These are phyloP conservation scores for Archips crataeganus DNA, from an alignment of 2,888 invertebrate genomes.

Conservation along the genomic window DNA sequence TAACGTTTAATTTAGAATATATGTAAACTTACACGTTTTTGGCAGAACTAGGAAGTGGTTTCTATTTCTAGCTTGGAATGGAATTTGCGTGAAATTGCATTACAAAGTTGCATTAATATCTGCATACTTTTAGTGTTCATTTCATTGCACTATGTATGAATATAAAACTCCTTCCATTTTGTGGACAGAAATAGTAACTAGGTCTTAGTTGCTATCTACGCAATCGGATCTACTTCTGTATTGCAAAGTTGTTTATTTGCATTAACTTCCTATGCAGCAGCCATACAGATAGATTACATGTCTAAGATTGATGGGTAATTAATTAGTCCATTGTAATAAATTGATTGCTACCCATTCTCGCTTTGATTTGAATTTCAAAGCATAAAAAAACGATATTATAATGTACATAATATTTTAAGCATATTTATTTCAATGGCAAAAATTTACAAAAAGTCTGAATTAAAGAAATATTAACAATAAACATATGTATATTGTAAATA, in stretches of 20 bases:
- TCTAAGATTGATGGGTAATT: neutral
- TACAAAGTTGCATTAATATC: constrained; percentile 6
- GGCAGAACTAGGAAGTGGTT: neutral
- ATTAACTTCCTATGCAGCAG: neutral
- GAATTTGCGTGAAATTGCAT: constrained; percentile 41
- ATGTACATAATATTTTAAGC: no score
- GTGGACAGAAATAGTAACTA: constrained; percentile 30
- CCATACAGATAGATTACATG: no score
- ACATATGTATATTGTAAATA: neutral
- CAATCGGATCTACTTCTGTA: constrained; percentile 10
- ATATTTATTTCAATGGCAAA: no score
- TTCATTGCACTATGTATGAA: neutral
- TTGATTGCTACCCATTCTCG: no score
- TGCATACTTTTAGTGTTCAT: neutral
- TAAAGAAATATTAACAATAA: neutral
- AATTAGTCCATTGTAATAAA: no score
- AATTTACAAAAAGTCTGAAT: neutral
- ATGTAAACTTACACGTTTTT: neutral
- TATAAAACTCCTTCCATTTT: constrained; percentile 6
- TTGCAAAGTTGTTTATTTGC: neutral
- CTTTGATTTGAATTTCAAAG: no score
- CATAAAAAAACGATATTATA: no score
- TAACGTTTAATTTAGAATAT: no score
- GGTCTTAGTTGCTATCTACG: constrained; percentile 29
- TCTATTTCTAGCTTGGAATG: constrained; percentile 41